These are phyloP conservation scores for Phrynocephalus versicolor DNA, from an alignment of 2,113 vertebrate species.

Conservation along the genomic window DNA sequence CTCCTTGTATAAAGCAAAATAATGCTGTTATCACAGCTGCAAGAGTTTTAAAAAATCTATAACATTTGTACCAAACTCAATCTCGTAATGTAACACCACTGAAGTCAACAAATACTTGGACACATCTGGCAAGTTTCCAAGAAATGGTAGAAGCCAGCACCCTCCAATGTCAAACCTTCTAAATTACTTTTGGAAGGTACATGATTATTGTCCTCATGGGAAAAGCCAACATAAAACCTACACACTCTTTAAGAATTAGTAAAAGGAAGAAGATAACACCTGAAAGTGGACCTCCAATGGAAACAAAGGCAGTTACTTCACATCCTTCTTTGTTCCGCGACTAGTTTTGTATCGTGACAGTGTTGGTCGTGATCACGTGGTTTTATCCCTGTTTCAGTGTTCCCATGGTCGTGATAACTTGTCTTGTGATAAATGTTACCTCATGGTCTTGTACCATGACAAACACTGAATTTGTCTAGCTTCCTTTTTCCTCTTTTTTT, in stretches of 20 bases:
- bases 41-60: slow-evolving; percentile 11
- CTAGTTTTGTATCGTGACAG: too few relatives aligned
- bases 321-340: neutral
- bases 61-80: neutral
- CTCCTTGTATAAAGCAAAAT: slow-evolving; percentile 22
- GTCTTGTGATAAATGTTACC: too few relatives aligned
- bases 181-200: neutral
- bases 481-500: too few relatives aligned
- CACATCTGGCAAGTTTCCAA: slow-evolving; percentile 11
- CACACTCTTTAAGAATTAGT: neutral
- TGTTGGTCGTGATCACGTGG: too few relatives aligned
- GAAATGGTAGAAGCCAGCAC: slow-evolving; percentile 19
- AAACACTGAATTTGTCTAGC: too few relatives aligned
- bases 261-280: neutral
- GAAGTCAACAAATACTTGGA: slow-evolving; percentile 1
- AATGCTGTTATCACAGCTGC: slow-evolving; percentile 31
- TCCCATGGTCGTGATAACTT: too few relatives aligned
- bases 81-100: neutral
- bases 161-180: neutral
- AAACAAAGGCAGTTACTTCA: neutral
- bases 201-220: neutral
- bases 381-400: too few relatives aligned
- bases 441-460: too few relatives aligned
- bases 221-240: neutral
- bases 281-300: neutral